phyloP scores from a whole-genome alignment of 2,888 invertebrate genomes.

The Alviniconcha strummeri region DNA sequence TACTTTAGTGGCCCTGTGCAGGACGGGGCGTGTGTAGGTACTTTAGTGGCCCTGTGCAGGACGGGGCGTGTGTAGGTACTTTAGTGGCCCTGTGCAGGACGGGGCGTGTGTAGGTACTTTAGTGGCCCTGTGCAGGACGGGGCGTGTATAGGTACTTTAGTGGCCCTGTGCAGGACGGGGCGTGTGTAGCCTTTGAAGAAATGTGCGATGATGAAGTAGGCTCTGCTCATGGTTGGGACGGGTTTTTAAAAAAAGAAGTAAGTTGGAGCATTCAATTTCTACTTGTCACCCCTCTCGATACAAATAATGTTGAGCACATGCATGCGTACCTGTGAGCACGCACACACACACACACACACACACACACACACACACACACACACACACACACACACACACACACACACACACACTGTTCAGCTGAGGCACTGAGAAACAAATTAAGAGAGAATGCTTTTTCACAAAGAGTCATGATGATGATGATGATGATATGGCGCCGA shows the following conservation, averaged over 20 bases:
- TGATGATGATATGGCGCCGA: background rate
- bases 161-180: too few relatives aligned
- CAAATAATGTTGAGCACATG: background rate
- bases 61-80: too few relatives aligned
- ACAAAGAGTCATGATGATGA: background rate
- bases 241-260: background rate
- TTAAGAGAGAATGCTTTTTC: background rate
- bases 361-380: constrained; percentile 3
- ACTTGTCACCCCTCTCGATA: background rate
- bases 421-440: background rate
- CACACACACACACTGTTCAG: background rate
- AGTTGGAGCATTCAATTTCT: background rate
- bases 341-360: background rate
- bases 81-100: too few relatives aligned
- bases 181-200: background rate
- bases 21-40: too few relatives aligned
- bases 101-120: too few relatives aligned
- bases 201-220: too few relatives aligned
- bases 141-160: too few relatives aligned
- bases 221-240: too few relatives aligned
- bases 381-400: background rate
- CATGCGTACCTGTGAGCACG: background rate
- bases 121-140: too few relatives aligned
- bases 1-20: too few relatives aligned
- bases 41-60: too few relatives aligned